phyloP scores from a whole-genome alignment of 2,888 invertebrate species.

The Metopia argyrocephala region DNA sequence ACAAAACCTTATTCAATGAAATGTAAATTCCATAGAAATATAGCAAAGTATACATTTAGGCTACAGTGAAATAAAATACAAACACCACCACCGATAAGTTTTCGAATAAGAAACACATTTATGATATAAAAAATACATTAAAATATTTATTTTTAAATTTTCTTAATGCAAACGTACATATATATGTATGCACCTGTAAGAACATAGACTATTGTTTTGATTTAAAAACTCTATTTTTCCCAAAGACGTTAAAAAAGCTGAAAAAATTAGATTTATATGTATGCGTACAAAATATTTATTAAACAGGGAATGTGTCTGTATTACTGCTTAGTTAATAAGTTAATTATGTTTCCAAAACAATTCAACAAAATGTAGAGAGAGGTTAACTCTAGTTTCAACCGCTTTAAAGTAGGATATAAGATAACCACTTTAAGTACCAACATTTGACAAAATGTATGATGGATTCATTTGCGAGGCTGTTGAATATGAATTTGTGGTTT shows the following conservation, averaged over 20 bases:
- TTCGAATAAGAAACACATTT: not conserved
- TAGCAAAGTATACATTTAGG: not conserved
- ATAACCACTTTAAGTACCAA: constrained; percentile 6
- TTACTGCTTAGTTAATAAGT: not conserved
- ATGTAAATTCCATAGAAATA: not conserved
- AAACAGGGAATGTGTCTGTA: constrained; percentile 43
- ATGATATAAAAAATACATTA: constrained; percentile 6
- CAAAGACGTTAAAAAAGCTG: not conserved
- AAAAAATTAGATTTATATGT: not conserved
- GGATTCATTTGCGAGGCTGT: constrained; percentile 87
- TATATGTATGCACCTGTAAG: too few relatives aligned
- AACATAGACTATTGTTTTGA: not conserved
- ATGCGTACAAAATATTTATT: not conserved
- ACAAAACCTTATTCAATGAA: not conserved
- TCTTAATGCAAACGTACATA: not conserved
- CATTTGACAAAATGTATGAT: not conserved
- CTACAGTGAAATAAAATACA: not conserved
- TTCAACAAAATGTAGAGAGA: not conserved
- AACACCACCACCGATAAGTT: not conserved
- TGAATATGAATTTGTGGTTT: constrained; percentile 87
- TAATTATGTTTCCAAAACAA: constrained; percentile 17
- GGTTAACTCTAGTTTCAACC: not conserved
- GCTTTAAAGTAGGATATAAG: constrained; percentile 1
- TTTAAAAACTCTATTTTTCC: not conserved
- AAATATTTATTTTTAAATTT: constrained; percentile 13